Percentiles rank a stretch among this genome's conserved stretches.
phyloP scores from a whole-genome alignment of 53 echinoderm and acorn worm species.

The Stichopus horrens region DNA sequence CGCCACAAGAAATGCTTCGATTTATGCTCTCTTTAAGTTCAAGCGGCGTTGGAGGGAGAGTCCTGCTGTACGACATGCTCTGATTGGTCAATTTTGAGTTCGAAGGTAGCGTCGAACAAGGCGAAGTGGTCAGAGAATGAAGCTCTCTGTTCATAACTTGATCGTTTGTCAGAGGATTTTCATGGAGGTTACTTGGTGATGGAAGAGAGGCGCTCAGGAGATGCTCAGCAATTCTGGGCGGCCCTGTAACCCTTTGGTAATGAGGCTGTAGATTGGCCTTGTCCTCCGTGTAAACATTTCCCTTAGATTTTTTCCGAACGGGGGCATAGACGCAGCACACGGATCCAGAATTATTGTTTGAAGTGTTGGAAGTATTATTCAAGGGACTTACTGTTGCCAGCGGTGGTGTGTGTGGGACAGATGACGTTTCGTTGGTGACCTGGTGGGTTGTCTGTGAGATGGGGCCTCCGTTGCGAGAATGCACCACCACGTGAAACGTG shows the following conservation, averaged over 20 bases:
- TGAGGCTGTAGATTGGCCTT: background rate
- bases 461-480: conserved; percentile 69
- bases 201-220: background rate
- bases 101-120: conserved; percentile 40
- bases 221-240: conserved; percentile 31
- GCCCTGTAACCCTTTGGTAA: conserved; percentile 41
- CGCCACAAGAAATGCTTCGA: conserved; percentile 4
- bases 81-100: conserved; percentile 18
- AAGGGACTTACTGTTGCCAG: conserved; percentile 20
- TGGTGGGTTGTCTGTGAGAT: conserved; percentile 21
- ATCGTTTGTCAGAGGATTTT: background rate
- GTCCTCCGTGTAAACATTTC: conserved; percentile 33
- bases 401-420: conserved; percentile 40
- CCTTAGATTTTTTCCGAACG: conserved; percentile 32
- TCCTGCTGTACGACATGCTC: conserved; percentile 15
- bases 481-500: conserved; percentile 89
- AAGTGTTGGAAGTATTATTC: background rate
- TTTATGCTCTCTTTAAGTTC: background rate
- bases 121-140: conserved; percentile 9
- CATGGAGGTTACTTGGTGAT: background rate
- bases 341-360: conserved; percentile 23
- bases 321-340: conserved; percentile 38
- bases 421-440: background rate
- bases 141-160: background rate
- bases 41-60: conserved; percentile 42